Evolutionary conservation across 2,113 vertebrate species (phyloP).

Genomic region (Calonectris borealis): DNA sequence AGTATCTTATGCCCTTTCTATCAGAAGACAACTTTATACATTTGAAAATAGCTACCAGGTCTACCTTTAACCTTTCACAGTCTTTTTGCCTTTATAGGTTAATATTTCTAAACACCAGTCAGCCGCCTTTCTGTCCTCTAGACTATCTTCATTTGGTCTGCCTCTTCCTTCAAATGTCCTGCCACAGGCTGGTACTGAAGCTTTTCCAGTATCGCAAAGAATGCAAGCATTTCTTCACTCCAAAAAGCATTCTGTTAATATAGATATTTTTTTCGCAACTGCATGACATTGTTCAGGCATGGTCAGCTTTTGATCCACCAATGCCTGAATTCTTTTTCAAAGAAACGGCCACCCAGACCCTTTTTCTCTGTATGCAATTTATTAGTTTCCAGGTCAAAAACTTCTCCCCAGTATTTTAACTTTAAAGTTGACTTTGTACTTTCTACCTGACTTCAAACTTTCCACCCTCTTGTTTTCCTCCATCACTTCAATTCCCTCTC

Average conservation of each 20-base stretch:
- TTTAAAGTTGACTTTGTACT: background rate
- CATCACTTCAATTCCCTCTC: background rate
- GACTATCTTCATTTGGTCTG: background rate
- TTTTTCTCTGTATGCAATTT: background rate
- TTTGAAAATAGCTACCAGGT: background rate
- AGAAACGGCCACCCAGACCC: background rate
- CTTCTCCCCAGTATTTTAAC: background rate
- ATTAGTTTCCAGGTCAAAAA: background rate
- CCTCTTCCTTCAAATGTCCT: background rate
- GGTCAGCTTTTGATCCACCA: background rate
- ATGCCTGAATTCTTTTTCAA: background rate
- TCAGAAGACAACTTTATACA: background rate
- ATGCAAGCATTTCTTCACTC: background rate
- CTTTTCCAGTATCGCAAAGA: background rate
- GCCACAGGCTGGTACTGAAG: background rate
- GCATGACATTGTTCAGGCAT: background rate
- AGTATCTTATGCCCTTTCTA: background rate
- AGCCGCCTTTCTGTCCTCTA: background rate
- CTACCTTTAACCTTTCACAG: background rate
- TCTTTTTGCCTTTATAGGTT: background rate
- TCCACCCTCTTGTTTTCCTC: background rate
- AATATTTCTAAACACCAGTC: background rate
- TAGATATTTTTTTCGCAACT: rapidly evolving
- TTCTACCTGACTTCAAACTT: background rate
- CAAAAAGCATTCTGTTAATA: background rate